Evolutionary conservation across 2,113 vertebrate species (phyloP).

Genomic region (Pygoscelis antarcticus): DNA sequence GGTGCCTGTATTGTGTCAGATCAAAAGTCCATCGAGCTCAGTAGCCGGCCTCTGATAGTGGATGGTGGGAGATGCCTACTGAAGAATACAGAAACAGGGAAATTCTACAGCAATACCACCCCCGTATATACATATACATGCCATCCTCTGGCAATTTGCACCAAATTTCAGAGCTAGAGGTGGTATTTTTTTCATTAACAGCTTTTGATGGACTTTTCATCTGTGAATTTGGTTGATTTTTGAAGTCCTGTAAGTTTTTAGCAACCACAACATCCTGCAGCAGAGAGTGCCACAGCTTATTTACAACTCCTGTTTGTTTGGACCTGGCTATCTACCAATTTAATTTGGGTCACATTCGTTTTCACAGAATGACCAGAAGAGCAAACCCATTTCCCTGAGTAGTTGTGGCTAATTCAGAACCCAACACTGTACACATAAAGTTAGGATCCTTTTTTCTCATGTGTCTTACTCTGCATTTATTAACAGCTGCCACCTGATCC

Average conservation of each 20-base stretch:
- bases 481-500: neutral
- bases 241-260: neutral
- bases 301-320: neutral
- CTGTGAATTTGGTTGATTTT: neutral
- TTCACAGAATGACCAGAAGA: neutral
- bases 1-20: neutral
- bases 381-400: neutral
- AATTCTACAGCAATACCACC: neutral
- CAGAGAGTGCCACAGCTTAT: neutral
- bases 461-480: neutral
- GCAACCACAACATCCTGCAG: neutral
- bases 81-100: neutral
- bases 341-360: neutral
- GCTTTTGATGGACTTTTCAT: neutral
- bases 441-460: neutral
- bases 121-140: neutral
- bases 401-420: neutral
- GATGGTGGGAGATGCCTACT: neutral
- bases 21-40: neutral
- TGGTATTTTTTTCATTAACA: neutral
- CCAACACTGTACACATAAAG: neutral
- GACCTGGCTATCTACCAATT: neutral
- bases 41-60: neutral
- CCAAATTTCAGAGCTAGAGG: neutral
- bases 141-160: neutral